These are phyloP conservation scores for Mesochorus sp. DNA, from an alignment of 2,888 invertebrate species.

Conservation along the genomic window DNA sequence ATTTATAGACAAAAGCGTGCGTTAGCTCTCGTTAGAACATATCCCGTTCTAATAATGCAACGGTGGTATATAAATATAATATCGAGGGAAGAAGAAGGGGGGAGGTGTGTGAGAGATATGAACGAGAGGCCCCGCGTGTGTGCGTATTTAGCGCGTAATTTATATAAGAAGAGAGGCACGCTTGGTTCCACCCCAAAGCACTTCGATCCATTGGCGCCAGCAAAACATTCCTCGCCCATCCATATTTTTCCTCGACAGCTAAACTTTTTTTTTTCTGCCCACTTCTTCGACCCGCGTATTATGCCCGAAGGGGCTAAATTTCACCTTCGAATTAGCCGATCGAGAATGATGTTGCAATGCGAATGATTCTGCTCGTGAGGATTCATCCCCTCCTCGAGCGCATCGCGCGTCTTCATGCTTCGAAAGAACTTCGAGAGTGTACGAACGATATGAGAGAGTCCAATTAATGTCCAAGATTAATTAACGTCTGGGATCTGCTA, in stretches of 20 bases:
- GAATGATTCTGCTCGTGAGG: too few species aligned
- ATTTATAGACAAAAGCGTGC: conserved; percentile 27
- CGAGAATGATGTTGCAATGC: too few species aligned
- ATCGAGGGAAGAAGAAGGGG: background rate
- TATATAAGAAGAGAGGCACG: conserved; percentile 80
- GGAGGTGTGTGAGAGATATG: conserved; percentile 30
- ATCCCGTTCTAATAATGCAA: conserved; percentile 64
- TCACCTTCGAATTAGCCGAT: too few species aligned
- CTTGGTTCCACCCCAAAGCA: conserved; percentile 82
- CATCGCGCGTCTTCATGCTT: too few species aligned
- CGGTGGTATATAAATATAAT: conserved; percentile 25
- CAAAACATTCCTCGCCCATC: conserved; percentile 34
- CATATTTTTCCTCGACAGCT: conserved; percentile 15
- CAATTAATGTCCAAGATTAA: conserved; percentile 66
- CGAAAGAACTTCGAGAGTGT: too few species aligned
- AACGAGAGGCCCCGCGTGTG: conserved; percentile 57
- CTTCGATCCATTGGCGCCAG: conserved; percentile 78
- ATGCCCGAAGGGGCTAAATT: too few species aligned
- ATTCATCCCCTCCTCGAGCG: too few species aligned
- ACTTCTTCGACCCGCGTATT: too few species aligned
- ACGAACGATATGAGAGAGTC: conserved; percentile 61
- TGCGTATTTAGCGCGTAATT: conserved; percentile 80
- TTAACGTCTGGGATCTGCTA: conserved; percentile 65
- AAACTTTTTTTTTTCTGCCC: background rate
- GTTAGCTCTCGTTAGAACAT: conserved; percentile 57